phyloP scores from a whole-genome alignment of 1,140 invertebrate genomes.

The Anagrus nilaparvatae region DNA sequence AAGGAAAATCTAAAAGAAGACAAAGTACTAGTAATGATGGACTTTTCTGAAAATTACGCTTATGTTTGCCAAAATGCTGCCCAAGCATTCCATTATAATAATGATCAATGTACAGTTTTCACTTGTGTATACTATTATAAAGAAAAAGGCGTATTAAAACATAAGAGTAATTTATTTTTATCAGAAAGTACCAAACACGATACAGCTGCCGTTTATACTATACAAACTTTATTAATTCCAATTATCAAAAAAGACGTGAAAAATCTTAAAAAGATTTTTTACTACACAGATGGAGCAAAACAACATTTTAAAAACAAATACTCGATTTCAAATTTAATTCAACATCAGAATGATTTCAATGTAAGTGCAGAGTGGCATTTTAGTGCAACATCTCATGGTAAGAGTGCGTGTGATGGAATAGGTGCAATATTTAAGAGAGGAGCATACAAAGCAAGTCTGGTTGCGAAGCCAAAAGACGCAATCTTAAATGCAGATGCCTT shows the following conservation, averaged over 20 bases:
- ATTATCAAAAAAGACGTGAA: neutral
- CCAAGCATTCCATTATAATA: constrained; percentile 7
- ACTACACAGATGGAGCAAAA: neutral
- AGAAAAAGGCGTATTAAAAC: constrained; percentile 1
- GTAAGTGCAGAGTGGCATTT: constrained; percentile 6
- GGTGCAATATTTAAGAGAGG: constrained; percentile 5
- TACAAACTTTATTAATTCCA: neutral
- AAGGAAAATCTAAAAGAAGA: constrained; percentile 14
- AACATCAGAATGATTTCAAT: constrained; percentile 5
- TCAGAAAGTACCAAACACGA: constrained; percentile 9
- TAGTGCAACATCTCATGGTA: too few relatives aligned
- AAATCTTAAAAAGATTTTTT: constrained; percentile 1
- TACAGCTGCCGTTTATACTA: neutral
- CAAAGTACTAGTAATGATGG: constrained; percentile 1
- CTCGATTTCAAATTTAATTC: neutral
- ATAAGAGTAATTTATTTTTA: constrained; percentile 2
- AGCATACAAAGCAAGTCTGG: constrained; percentile 7
- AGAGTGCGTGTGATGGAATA: constrained; percentile 10
- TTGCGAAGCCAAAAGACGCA: neutral
- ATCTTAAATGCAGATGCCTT: neutral
- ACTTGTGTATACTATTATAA: constrained; percentile 9
- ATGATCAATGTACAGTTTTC: constrained; percentile 6
- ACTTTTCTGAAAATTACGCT: constrained; percentile 18
- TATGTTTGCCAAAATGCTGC: constrained; percentile 16
- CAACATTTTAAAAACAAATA: constrained; percentile 8